Conservation (phyloP, 2,113 vertebrate genomes). For the Cyrtonyx montezumae region DNA sequence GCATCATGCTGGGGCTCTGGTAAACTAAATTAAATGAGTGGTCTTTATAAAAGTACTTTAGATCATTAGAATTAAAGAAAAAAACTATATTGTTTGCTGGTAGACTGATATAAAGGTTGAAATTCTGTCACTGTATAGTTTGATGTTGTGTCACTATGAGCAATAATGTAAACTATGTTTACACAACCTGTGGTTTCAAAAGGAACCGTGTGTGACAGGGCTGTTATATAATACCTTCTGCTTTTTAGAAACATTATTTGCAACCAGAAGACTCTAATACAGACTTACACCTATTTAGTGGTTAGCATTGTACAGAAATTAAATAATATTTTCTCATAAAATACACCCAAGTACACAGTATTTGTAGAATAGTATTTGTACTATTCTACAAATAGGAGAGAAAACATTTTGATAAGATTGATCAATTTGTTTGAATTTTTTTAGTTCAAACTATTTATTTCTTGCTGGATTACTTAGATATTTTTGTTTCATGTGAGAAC, state of each 20-base stretch:
- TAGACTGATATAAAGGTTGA: neutral
- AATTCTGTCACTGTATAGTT: neutral
- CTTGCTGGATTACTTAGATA: neutral
- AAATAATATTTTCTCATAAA: neutral
- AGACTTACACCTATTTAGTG: neutral
- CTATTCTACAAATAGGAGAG: neutral
- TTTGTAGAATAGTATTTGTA: no score
- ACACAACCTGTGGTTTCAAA: neutral
- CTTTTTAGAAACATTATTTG: neutral
- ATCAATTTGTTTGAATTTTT: neutral
- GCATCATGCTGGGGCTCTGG: neutral
- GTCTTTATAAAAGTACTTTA: neutral
- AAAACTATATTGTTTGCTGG: neutral
- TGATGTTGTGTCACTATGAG: neutral
- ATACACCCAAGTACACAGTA: neutral
- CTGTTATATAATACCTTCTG: neutral
- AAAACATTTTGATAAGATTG: neutral
- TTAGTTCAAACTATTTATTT: neutral
- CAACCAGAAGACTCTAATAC: neutral
- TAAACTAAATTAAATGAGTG: neutral
- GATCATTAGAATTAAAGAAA: neutral
- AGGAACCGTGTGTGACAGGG: neutral
- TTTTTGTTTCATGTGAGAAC: neutral
- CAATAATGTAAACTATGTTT: neutral
- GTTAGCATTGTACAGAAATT: neutral